Base-by-base conservation (phyloP, 2,797 vertebrate genomes). In the Bradypodion ventrale region DNA sequence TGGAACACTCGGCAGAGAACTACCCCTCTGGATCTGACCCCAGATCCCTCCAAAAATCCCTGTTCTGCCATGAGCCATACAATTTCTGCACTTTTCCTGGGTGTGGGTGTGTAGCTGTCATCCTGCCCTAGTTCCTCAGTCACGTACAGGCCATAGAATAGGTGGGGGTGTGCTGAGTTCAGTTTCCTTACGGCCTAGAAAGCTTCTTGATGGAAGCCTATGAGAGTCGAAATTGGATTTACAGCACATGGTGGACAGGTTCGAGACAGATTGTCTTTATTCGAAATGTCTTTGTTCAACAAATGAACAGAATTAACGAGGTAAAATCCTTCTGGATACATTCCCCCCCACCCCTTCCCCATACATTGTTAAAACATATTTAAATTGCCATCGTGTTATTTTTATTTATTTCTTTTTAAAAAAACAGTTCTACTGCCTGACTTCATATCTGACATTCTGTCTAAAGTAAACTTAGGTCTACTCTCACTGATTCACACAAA, bases 241-340 rank as follows among this genome's bases (percentile, higher is more conserved):
- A 93, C 92, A 93, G 78, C 91, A 95, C 93, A 94, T 88, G 35
- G 89, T 85, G 88, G 93, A 91, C 93, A 94, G 94, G 60, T 94
- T 97, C 95, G 95, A 97, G 98, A 98, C 98, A 98, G 97, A 98
- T 98, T 98, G 98, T 98, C 98, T 99, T 99, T 98, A 99, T 99
- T 99, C 96, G 96, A 98, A 98, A 98, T 87, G 95, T 94, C 97
- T 98, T 97, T 97, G 97, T 97, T 97, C 97, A 95, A 96, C 97
- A 97, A 96, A 96, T 95, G 96, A 98, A 98, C 97, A 97, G 97
- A 97, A 96, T 96, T 89, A 94, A 97, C 92, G 97, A 97, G 97
- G 96, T 97, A 96, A 98, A 97, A 97, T 97, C 97, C 97, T 97
- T 97, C 96, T 95, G 96, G 95, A 97, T 97, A 98, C 97, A 98